These are phyloP conservation scores for Tenthredo mesomela DNA, from an alignment of 2,888 invertebrate species.

Conservation along the genomic window DNA sequence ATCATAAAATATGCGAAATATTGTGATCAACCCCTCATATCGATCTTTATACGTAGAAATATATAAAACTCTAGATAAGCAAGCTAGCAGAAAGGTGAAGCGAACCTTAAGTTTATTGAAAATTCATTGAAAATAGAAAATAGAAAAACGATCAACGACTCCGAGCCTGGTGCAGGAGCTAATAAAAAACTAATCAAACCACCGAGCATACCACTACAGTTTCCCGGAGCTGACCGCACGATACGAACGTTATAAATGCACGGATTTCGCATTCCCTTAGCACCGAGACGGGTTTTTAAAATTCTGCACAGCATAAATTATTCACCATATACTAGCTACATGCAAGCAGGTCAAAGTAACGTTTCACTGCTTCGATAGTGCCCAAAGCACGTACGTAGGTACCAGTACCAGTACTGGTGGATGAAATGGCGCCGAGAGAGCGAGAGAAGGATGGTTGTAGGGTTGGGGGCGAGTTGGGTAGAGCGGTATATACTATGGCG, in stretches of 20 bases:
- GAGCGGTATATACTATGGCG: constrained; percentile 43
- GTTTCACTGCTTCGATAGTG: constrained; percentile 42
- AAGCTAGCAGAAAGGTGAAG: background rate
- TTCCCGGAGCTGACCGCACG: background rate
- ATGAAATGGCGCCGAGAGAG: background rate
- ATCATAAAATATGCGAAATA: background rate
- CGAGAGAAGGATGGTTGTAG: background rate
- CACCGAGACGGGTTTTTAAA: constrained; percentile 19
- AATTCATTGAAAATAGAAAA: constrained; percentile 7
- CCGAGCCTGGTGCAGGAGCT: background rate
- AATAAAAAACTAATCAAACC: constrained; percentile 1
- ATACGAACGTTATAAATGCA: background rate
- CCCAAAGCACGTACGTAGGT: constrained; percentile 46
- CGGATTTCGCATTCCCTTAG: constrained; percentile 13
- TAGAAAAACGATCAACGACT: background rate
- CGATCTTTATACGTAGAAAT: background rate
- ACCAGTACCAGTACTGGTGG: background rate
- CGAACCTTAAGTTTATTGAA: background rate
- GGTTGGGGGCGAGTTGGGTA: constrained; percentile 7
- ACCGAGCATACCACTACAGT: background rate
- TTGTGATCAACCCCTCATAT: background rate
- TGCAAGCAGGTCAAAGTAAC: constrained; percentile 33
- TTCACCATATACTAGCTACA: background rate
- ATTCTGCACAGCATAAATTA: constrained; percentile 26
- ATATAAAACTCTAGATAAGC: background rate